Evolutionary conservation across 2,797 vertebrate genomes (phyloP), one percentile per base, ranked within the genome.

Genomic region (Halcyon smyrnensis): DNA sequence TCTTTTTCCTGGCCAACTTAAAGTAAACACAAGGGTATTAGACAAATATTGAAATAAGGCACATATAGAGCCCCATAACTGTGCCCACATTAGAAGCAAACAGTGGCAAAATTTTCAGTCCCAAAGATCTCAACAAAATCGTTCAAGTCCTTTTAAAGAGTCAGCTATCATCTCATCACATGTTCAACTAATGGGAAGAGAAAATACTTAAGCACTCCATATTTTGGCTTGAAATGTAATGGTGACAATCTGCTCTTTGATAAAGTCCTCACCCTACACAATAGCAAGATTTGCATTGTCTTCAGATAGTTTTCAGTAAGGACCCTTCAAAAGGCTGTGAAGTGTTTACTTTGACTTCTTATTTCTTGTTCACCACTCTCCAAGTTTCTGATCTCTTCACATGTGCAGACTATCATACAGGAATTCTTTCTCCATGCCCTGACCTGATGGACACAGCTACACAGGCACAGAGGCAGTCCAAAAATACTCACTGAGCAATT

Each of bases 371-470:
- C 48, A 37, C 19, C 30, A 3, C 12, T 51, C 15, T 68, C 48
- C 57, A 54, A 50, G 37, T n/a, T 85, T 89, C 65, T 57, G 34
- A 46, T 71, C 43, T 41, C 27, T 80, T 87, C 45, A 80, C 14
- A 3, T 1, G 2, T 6, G 12, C 0, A 2, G n/a, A 15, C 5
- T 17, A 24, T 28, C 68, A 59, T 43, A 24, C n/a, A 92, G 36
- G 34, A 85, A 39, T 25, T 43, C 16, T 70, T 54, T 23, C 36
- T 17, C 51, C 39, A 4, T 8, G 4, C 13, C n/a, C 36, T 48
- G 24, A 18, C 80, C 16, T 54, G 41, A 36, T 14, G 41, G 32
- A 63, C 62, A 76, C 62, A 46, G 18, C 74, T 54, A 18, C 54
- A 59, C 10, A 73, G 39, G 34, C 84, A 60, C 17, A 82, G 28